A percentile compares a stretch with the other conserved stretches of the same genome.
Conservation (phyloP, 2,113 vertebrate genomes). For the Neotoma lepida region DNA sequence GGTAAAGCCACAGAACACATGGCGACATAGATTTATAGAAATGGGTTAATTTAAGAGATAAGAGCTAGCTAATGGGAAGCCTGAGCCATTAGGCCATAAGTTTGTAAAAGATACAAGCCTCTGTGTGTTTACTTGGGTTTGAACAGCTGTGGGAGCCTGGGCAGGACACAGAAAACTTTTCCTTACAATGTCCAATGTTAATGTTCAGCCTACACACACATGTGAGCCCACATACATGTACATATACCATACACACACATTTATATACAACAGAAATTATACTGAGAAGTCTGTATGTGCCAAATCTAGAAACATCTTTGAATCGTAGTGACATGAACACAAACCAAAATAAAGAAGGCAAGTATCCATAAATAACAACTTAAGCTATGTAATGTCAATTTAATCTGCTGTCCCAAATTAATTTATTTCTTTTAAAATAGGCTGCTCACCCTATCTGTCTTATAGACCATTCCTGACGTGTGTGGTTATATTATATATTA, state of each 20-base stretch:
- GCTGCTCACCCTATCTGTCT: neutral
- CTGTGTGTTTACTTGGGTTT: no score
- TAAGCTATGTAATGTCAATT: neutral
- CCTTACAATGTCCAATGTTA: no score
- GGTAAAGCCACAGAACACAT: no score
- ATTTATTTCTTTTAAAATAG: constrained; percentile 33
- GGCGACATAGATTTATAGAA: no score
- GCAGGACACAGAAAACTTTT: no score
- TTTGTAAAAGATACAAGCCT: no score
- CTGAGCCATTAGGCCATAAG: no score
- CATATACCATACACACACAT: neutral
- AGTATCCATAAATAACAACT: neutral
- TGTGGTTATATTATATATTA: neutral
- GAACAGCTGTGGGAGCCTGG: no score
- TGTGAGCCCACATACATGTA: neutral
- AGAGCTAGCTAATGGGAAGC: no score
- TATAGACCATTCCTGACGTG: neutral
- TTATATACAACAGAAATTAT: neutral
- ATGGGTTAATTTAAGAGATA: no score
- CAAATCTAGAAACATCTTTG: neutral
- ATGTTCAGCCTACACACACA: neutral
- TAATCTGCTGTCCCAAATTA: constrained; percentile 29
- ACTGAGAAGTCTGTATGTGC: neutral
- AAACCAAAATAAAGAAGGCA: neutral
- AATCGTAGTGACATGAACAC: neutral